A percentile compares a stretch with the other conserved stretches of the same genome.
phyloP scores from a whole-genome alignment of 2,797 vertebrate species.

The Myotis pilosus region DNA sequence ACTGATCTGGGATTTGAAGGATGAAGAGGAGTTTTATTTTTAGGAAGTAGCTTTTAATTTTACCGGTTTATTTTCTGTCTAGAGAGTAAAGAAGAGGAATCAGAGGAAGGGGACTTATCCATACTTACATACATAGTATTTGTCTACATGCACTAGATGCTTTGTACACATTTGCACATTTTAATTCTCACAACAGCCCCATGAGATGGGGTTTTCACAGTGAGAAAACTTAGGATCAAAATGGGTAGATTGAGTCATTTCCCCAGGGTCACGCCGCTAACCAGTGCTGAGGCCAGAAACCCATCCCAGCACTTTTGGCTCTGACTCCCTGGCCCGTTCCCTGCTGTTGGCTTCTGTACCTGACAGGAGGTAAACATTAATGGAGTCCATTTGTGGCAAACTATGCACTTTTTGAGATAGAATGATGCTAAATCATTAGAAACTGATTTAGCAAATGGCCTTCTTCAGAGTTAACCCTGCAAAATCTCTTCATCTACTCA shows the following conservation, averaged over 20 bases:
- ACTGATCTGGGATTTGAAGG: background rate
- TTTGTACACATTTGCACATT: background rate
- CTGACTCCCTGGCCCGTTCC: background rate
- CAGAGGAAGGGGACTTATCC: background rate
- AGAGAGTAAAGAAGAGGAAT: background rate
- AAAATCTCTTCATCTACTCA: background rate
- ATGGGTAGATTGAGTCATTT: background rate
- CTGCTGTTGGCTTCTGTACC: background rate
- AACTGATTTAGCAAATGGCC: conserved; percentile 27
- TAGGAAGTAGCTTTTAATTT: background rate
- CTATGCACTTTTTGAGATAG: background rate
- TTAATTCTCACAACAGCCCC: background rate
- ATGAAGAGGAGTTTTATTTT: conserved; percentile 17
- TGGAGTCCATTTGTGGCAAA: background rate
- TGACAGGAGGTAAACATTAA: background rate
- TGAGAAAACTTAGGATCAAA: background rate
- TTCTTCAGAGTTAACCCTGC: background rate
- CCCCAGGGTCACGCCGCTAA: background rate
- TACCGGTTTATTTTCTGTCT: background rate
- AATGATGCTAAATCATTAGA: conserved; percentile 19
- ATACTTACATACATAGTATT: background rate
- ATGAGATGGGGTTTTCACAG: background rate
- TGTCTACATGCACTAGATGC: background rate
- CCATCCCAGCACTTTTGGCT: background rate
- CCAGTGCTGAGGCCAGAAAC: background rate